Percentiles rank a stretch among this genome's conserved stretches.
These are phyloP conservation scores for Drosophila ananassae DNA, from an alignment of 1,140 invertebrate species.

Conservation along the genomic window DNA sequence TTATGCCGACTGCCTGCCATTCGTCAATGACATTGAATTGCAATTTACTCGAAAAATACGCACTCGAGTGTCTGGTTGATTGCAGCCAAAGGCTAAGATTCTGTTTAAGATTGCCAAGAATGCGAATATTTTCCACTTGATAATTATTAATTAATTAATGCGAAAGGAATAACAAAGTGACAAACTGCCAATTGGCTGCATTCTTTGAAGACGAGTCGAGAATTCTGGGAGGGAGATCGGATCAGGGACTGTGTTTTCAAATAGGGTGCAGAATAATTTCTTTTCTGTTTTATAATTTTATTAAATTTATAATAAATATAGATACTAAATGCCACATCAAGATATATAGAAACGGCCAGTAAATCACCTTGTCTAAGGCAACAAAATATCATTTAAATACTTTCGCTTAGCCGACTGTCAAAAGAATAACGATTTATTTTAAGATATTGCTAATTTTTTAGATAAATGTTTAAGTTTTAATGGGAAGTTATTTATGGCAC, in stretches of 20 bases:
- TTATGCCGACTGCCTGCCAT: constrained; percentile 23
- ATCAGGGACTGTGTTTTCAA: constrained; percentile 1
- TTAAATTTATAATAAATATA: too few relatives aligned
- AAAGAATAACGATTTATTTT: constrained; percentile 6
- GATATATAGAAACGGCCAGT: constrained; percentile 19
- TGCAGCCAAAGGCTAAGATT: constrained; percentile 21
- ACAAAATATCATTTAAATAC: constrained; percentile 20
- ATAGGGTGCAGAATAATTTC: neutral
- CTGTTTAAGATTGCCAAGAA: constrained; percentile 49
- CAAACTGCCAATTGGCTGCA: constrained; percentile 56
- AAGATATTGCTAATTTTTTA: neutral
- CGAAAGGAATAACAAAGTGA: constrained; percentile 45
- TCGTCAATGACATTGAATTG: constrained; percentile 81
- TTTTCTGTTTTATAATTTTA: too few relatives aligned
- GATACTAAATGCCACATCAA: constrained; percentile 20
- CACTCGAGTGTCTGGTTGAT: constrained; percentile 27
- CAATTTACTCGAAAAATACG: constrained; percentile 49
- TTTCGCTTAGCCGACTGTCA: neutral
- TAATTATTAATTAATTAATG: constrained; percentile 78
- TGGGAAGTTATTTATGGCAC: neutral
- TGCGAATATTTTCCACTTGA: constrained; percentile 41
- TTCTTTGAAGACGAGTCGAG: constrained; percentile 19
- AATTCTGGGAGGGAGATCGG: constrained; percentile 1
- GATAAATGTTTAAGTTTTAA: neutral
- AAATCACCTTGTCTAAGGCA: constrained; percentile 10